Conservation (phyloP, 1,140 invertebrate species). For the Drosophila simulans region DNA sequence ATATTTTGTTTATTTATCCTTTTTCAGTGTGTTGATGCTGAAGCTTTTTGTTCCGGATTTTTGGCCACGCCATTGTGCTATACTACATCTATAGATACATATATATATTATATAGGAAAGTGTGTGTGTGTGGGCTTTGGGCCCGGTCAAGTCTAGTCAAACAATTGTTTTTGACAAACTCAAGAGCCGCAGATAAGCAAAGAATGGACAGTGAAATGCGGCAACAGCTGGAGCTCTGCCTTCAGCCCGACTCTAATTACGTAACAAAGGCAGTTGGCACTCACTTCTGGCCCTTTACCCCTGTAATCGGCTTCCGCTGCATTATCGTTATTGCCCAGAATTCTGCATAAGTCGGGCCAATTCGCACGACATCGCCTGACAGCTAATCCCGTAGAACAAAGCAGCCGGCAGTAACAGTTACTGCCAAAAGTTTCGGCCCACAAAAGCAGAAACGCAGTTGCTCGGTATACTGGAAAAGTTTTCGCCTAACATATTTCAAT, state of each 20-base stretch:
- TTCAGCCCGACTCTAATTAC: conserved; percentile 23
- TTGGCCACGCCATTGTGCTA: conserved; percentile 31
- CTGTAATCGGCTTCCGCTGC: conserved; percentile 34
- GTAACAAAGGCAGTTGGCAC: conserved; percentile 6
- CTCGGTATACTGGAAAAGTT: conserved; percentile 18
- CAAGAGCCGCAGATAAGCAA: conserved; percentile 73
- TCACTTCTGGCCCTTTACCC: neutral
- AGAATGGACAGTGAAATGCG: conserved; percentile 40
- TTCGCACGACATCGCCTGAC: conserved; percentile 22
- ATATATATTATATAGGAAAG: neutral
- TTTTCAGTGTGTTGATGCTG: conserved; percentile 33
- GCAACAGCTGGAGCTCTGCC: conserved; percentile 14
- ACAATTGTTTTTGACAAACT: conserved; percentile 75
- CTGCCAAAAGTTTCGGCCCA: conserved; percentile 23
- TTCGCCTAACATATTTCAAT: conserved; percentile 52
- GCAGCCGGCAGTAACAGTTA: conserved; percentile 13
- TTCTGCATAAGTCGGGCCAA: conserved; percentile 13
- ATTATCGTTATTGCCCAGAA: conserved; percentile 36
- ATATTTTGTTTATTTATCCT: neutral
- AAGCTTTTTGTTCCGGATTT: conserved; percentile 56
- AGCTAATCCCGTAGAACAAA: conserved; percentile 37
- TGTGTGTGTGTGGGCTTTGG: conserved; percentile 13
- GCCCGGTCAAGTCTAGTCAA: conserved; percentile 45
- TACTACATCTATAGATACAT: neutral
- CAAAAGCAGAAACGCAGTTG: conserved; percentile 32